These are phyloP conservation scores for Discoglossus pictus DNA, from an alignment of 2,797 vertebrate genomes.

Conservation along the genomic window DNA sequence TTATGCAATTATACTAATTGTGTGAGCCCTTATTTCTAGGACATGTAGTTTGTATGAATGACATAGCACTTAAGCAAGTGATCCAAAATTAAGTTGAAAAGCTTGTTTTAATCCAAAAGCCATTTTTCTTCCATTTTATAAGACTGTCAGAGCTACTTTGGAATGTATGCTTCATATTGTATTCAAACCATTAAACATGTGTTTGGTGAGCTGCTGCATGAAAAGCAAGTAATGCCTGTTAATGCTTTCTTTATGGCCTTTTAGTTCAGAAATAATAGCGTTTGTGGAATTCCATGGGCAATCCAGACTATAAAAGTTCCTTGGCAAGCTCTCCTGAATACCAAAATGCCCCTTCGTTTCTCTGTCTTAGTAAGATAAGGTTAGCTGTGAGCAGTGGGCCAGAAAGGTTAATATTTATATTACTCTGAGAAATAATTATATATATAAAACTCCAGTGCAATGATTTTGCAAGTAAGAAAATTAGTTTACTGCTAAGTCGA, in stretches of 20 bases:
- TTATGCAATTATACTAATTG: too few species aligned
- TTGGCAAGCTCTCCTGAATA: conserved; percentile 33
- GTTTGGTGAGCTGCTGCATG: neutral
- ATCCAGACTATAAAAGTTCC: conserved; percentile 16
- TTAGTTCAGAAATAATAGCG: conserved; percentile 28
- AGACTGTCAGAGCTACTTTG: conserved; percentile 7
- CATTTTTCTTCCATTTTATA: conserved; percentile 11
- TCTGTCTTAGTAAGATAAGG: conserved; percentile 23
- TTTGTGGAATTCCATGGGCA: conserved; percentile 21
- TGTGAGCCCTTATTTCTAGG: too few species aligned
- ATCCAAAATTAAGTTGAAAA: conserved; percentile 19
- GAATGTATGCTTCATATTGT: conserved; percentile 36
- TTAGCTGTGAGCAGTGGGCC: conserved; percentile 23
- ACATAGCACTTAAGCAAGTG: conserved; percentile 14
- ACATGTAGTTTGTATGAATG: too few species aligned
- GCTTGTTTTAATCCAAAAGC: conserved; percentile 1
- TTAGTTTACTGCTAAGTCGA: conserved; percentile 8
- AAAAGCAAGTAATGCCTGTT: conserved; percentile 29
- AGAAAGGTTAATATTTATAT: conserved; percentile 42
- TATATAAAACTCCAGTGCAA: conserved; percentile 6
- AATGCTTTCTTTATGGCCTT: conserved; percentile 22
- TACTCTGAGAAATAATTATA: conserved; percentile 13
- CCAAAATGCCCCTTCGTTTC: conserved; percentile 7
- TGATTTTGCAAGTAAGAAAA: conserved; percentile 17
- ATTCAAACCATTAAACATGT: conserved; percentile 45